Evolutionary conservation across 2,113 vertebrate species (phyloP).

Genomic region (Zingel zingel): DNA sequence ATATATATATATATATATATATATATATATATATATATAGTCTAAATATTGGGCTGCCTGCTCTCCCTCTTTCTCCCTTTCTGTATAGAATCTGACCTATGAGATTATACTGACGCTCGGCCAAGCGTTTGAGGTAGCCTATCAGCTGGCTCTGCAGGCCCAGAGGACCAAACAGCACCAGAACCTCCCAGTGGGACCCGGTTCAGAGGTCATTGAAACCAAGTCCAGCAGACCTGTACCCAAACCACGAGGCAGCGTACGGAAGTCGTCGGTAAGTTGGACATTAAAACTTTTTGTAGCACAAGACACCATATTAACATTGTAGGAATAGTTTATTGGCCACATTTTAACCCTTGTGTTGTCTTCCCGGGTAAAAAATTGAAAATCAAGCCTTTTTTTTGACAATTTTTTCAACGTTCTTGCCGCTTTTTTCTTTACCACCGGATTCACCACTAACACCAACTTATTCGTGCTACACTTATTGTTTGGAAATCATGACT

Average conservation of each 20-base stretch:
- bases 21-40: too few species aligned
- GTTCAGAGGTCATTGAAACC: constrained; percentile 86
- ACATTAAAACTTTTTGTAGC: background rate
- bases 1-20: too few species aligned
- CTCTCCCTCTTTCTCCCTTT: background rate
- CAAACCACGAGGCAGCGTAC: constrained; percentile 90
- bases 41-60: background rate
- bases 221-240: constrained; percentile 94
- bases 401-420: too few species aligned
- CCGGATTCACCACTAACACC: too few species aligned
- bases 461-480: too few species aligned
- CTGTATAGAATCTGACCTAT: constrained; percentile 92
- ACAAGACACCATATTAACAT: background rate
- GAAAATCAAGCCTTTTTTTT: too few species aligned
- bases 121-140: constrained; percentile 98
- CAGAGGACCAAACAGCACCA: constrained; percentile 89
- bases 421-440: too few species aligned
- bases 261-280: constrained; percentile 91
- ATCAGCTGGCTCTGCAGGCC: constrained; percentile 98
- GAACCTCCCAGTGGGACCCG: constrained; percentile 70
- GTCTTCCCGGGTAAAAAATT: too few species aligned
- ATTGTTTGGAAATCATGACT: too few species aligned
- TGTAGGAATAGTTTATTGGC: background rate
- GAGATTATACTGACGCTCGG: constrained; percentile 98
- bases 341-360: background rate